These are phyloP conservation scores for Trichechus manatus DNA, from an alignment of 2,113 vertebrate genomes.

Conservation along the genomic window DNA sequence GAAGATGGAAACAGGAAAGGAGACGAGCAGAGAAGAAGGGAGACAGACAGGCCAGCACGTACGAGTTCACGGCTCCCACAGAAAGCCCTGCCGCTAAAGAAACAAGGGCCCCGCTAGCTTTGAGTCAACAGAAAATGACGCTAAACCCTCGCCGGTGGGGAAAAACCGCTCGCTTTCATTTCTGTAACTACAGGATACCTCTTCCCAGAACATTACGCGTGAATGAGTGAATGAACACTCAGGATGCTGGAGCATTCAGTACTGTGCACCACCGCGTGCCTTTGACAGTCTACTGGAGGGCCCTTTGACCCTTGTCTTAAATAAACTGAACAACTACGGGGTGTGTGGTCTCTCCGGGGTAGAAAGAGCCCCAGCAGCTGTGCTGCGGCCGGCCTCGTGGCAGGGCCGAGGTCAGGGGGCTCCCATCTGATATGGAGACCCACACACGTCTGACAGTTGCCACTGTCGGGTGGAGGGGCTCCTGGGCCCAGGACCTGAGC, in stretches of 20 bases:
- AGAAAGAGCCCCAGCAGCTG: not conserved
- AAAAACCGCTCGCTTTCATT: too few relatives aligned
- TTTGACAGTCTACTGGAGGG: not conserved
- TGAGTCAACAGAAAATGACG: not conserved
- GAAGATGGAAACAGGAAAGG: not conserved
- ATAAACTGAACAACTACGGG: too few relatives aligned
- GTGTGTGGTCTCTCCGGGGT: too few relatives aligned
- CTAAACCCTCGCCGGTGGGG: not conserved
- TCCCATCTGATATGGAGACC: accelerated
- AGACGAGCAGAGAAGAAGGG: not conserved
- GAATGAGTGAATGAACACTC: too few relatives aligned
- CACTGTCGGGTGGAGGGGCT: not conserved
- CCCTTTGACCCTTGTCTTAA: not conserved
- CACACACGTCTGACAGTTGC: not conserved
- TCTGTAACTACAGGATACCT: not conserved
- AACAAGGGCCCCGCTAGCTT: not conserved
- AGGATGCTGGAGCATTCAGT: too few relatives aligned
- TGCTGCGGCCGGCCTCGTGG: accelerated
- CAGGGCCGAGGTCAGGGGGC: not conserved
- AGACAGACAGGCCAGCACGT: not conserved
- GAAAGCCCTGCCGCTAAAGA: not conserved
- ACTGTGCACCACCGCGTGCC: accelerated
- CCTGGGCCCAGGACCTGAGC: not conserved
- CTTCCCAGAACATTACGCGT: not conserved
- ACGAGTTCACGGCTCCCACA: not conserved